These are phyloP conservation scores for Phyllotreta striolata DNA, from an alignment of 2,888 invertebrate genomes.

Conservation along the genomic window DNA sequence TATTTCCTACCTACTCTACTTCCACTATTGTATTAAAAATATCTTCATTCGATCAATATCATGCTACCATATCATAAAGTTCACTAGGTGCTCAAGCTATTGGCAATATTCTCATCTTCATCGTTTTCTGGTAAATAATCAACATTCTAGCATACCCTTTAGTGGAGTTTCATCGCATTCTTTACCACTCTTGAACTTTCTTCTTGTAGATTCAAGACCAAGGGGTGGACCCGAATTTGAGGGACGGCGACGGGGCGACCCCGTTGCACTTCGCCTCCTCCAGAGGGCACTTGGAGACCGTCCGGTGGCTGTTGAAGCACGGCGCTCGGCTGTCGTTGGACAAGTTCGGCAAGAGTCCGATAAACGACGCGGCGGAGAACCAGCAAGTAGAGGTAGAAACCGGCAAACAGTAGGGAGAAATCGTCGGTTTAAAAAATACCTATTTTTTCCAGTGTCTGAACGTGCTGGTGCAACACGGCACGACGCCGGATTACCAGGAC, in stretches of 20 bases:
- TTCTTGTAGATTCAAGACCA: conserved; percentile 78
- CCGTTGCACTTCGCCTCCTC: conserved; percentile 90
- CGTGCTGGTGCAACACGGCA: conserved; percentile 81
- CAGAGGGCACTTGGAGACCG: conserved; percentile 80
- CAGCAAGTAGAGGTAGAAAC: conserved; percentile 83
- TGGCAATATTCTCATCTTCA: too few relatives aligned
- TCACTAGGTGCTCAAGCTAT: too few relatives aligned
- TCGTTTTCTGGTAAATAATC: too few relatives aligned
- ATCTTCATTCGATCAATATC: too few relatives aligned
- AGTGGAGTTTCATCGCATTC: too few relatives aligned
- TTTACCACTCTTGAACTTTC: background rate
- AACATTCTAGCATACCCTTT: too few relatives aligned
- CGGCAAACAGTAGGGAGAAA: background rate
- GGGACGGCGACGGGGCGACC: conserved; percentile 89
- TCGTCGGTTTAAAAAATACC: background rate
- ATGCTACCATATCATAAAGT: too few relatives aligned
- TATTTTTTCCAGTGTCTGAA: conserved; percentile 74
- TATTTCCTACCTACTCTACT: too few relatives aligned
- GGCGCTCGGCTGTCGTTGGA: conserved; percentile 84
- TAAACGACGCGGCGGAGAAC: conserved; percentile 91
- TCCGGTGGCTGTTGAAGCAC: conserved; percentile 84
- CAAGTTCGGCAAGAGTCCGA: conserved; percentile 88
- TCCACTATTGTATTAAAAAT: too few relatives aligned
- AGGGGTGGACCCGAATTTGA: conserved; percentile 82
- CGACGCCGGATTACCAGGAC: conserved; percentile 70